These are phyloP conservation scores for Tapirus indicus DNA, from an alignment of 2,797 vertebrate genomes.

Conservation along the genomic window DNA sequence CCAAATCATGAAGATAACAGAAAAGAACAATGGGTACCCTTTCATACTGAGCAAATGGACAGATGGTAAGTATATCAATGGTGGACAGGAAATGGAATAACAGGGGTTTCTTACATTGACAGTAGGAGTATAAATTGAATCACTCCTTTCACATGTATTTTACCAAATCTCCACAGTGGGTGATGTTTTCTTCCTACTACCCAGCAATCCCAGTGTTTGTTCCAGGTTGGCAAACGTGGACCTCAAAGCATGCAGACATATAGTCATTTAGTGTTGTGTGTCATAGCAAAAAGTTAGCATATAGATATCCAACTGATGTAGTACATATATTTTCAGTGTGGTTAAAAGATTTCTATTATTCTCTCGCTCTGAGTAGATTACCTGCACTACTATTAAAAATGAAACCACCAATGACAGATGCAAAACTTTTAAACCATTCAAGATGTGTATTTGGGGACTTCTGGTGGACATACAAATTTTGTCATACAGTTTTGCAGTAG, in stretches of 20 bases:
- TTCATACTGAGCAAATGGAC: neutral
- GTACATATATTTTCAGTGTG: fast-evolving
- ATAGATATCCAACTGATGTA: neutral
- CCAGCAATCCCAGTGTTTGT: too few species aligned
- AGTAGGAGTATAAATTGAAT: neutral
- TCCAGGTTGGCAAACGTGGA: neutral
- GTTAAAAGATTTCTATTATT: neutral
- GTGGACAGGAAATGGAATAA: too few species aligned
- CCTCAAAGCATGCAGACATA: neutral
- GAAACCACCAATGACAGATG: neutral
- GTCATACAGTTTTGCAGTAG: too few species aligned
- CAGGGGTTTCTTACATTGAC: neutral
- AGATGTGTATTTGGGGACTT: neutral
- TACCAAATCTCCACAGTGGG: neutral
- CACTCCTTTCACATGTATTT: neutral
- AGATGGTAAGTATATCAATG: neutral
- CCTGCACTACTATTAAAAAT: neutral
- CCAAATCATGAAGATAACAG: neutral
- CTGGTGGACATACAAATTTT: neutral
- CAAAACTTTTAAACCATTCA: neutral
- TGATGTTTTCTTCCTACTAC: neutral
- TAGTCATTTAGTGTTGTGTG: neutral
- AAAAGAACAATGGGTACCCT: neutral
- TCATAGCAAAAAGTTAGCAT: neutral
- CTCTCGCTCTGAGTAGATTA: neutral